Evolutionary conservation across 2,113 vertebrate species (phyloP).

Genomic region (Coreoperca whiteheadi): DNA sequence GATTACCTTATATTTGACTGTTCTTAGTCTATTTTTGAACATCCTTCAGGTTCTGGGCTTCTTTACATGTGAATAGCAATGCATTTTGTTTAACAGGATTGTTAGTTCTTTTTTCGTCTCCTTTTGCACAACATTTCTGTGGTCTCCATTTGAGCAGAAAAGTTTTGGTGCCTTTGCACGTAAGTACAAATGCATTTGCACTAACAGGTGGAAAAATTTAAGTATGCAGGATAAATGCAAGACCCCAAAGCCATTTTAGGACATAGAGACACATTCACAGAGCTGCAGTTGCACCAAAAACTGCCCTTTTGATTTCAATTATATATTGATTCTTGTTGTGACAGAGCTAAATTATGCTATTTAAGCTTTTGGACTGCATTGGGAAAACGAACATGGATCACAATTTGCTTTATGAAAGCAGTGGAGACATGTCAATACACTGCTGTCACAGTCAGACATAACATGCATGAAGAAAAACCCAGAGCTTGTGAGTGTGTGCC

Average conservation of each 20-base stretch:
- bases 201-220: not conserved
- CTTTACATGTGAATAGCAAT: not conserved
- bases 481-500: constrained; percentile 45
- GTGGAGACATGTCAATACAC: constrained; percentile 46
- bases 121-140: not conserved
- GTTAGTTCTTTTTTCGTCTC: not conserved
- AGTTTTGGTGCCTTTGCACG: not conserved
- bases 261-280: not conserved
- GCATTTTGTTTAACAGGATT: not conserved
- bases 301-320: constrained; percentile 22
- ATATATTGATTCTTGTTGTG: not conserved
- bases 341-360: constrained; percentile 32
- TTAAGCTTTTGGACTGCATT: constrained; percentile 51
- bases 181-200: constrained; percentile 6
- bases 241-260: constrained; percentile 1
- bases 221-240: constrained; percentile 6
- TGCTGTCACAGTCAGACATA: constrained; percentile 63
- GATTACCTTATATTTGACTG: constrained; percentile 1
- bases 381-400: constrained; percentile 37
- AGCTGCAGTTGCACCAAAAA: constrained; percentile 7
- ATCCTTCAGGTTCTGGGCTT: constrained; percentile 5
- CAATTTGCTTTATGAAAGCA: constrained; percentile 33
- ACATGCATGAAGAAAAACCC: constrained; percentile 61
- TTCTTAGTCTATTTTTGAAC: constrained; percentile 26
- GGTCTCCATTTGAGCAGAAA: constrained; percentile 4